Evolutionary conservation across 2,113 vertebrate genomes (phyloP).

Genomic region (Lamprologus lemairii): DNA sequence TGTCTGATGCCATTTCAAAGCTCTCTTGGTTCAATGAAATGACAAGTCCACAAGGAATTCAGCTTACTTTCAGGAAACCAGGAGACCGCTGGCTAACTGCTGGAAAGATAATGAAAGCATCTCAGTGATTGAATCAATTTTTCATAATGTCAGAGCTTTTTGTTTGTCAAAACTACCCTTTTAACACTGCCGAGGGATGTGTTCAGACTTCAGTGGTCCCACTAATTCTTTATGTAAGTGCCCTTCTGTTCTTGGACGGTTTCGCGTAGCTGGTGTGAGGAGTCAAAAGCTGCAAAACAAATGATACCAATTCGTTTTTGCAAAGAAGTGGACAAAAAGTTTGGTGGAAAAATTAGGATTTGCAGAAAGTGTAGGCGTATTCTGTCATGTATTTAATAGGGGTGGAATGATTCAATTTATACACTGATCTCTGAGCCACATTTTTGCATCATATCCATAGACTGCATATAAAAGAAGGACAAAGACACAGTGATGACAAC

Average conservation of each 20-base stretch:
- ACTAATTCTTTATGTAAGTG: slow-evolving; percentile 5
- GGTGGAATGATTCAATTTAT: not conserved
- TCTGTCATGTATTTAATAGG: not conserved
- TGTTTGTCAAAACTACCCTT: slow-evolving; percentile 19
- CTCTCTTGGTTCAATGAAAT: slow-evolving; percentile 29
- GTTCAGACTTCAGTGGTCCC: not conserved
- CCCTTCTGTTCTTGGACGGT: not conserved
- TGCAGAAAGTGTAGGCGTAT: not conserved
- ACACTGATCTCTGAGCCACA: not conserved
- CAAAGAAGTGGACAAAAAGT: not conserved
- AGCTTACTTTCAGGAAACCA: slow-evolving; percentile 7
- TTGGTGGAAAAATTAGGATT: not conserved
- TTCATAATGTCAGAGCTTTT: slow-evolving; percentile 37
- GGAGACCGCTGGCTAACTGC: not conserved
- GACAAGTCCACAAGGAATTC: slow-evolving; percentile 38
- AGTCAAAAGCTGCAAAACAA: slow-evolving; percentile 5
- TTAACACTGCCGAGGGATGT: not conserved
- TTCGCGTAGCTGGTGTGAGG: not conserved
- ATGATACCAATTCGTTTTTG: not conserved
- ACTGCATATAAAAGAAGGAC: not conserved
- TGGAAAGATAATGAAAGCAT: slow-evolving; percentile 27
- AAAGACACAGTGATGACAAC: not conserved
- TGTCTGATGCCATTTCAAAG: slow-evolving; percentile 53
- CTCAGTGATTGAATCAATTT: slow-evolving; percentile 19
- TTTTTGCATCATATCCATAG: not conserved